Evolutionary conservation across 2,113 vertebrate species (phyloP).

Genomic region (Lathamus discolor): DNA sequence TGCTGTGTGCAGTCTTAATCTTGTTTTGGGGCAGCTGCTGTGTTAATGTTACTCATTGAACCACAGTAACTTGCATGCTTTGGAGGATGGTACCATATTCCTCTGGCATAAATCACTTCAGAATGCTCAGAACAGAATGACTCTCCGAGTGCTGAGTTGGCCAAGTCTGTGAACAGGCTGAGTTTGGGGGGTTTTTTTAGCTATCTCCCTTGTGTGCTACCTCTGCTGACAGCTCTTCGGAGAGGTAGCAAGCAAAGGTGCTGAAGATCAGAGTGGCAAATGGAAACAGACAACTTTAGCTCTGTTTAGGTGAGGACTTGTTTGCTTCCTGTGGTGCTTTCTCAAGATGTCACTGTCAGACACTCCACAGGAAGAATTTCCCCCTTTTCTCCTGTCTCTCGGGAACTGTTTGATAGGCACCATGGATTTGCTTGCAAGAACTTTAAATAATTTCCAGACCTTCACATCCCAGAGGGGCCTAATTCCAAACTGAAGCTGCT

Average conservation of each 20-base stretch:
- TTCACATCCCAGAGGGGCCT: conserved; percentile 42
- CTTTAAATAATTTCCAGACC: conserved; percentile 59
- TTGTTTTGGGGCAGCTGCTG: neutral
- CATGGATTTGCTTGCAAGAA: conserved; percentile 54
- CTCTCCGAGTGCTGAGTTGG: neutral
- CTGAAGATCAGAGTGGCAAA: conserved; percentile 16
- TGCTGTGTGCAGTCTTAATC: neutral
- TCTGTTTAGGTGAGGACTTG: conserved; percentile 38
- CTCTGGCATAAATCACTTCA: neutral
- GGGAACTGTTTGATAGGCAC: conserved; percentile 45
- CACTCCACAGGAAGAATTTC: conserved; percentile 20
- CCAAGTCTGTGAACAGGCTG: neutral
- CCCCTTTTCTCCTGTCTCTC: neutral
- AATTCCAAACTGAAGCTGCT: conserved; percentile 20
- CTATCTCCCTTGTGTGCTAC: neutral
- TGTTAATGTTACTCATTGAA: neutral
- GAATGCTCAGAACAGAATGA: neutral
- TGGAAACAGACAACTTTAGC: conserved; percentile 18
- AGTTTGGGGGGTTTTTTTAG: neutral
- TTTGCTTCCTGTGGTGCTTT: conserved; percentile 36
- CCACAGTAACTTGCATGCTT: neutral
- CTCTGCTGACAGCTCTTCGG: conserved; percentile 15
- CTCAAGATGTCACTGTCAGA: conserved; percentile 31
- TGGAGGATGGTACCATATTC: neutral
- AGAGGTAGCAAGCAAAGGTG: conserved; percentile 18